Base-by-base conservation (phyloP, 2,888 invertebrate species). In the Erebia palarica region DNA sequence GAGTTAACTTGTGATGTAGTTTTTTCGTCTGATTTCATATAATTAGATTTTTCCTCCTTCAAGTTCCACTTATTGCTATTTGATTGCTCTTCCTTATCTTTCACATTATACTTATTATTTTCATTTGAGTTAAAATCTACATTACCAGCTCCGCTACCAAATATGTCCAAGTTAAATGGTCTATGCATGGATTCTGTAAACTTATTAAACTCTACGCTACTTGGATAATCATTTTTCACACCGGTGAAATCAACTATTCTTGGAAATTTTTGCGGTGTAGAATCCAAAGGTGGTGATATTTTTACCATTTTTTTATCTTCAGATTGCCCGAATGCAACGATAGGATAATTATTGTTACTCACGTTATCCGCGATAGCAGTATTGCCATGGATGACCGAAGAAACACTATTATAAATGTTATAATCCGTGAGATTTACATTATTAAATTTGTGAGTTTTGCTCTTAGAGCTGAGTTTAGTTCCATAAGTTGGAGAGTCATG, bases 231-330 rank as follows among this genome's bases (percentile, higher is more conserved):
- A 66, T 84, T 85, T 65, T 86, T 87, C 14, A 83, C 75, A 72
- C 89, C 89, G 1, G 91, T 91, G 74, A 91, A 93, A 79, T 92
- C 92, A 7, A 91, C 81, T 1, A 91, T 86, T 82, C 86, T 88
- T 13, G 85, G 89, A 80, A 87, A 91, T 74, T 89, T 88, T 9
- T 86, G 72, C 51, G 72, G 64, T 44, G 72, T 63, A 21, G 78
- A 71, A 71, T 80, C 81, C 21, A 75, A 78, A 69, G 81, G 73
- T 16, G 78, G 69, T 9, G 83, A 69, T 7, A 69, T 21, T 75
- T 72, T 86, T 84, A 72, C 65, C 55, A 65, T 21, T 53, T 73
- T 70, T 16, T 74, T 64, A 58, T 53, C 65, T 36, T 74, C 70
- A n/a, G 61, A 51, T 16, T 70, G 58, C 1, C 36, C 55, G 13